These are phyloP conservation scores for Fringilla coelebs DNA, from an alignment of 2,797 vertebrate genomes.

Conservation along the genomic window DNA sequence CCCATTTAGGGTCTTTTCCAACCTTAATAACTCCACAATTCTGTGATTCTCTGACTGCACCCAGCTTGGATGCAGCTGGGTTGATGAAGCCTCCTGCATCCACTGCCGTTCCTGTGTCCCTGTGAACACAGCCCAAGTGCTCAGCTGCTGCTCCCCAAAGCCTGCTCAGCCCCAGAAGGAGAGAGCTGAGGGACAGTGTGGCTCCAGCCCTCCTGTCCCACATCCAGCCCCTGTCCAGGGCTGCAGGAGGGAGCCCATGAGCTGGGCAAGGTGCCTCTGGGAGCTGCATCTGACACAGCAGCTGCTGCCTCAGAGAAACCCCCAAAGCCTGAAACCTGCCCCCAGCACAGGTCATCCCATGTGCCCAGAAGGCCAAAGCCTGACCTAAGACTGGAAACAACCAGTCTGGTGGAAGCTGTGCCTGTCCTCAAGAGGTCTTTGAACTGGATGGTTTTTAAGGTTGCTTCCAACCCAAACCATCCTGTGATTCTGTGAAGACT, in stretches of 20 bases:
- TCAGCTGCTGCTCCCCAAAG: background rate
- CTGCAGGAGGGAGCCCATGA: background rate
- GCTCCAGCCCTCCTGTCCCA: background rate
- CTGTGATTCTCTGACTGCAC: background rate
- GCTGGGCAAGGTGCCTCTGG: background rate
- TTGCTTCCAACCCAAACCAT: background rate
- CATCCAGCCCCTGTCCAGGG: background rate
- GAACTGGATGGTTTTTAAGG: background rate
- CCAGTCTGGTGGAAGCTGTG: background rate
- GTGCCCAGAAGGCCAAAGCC: background rate
- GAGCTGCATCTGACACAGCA: background rate
- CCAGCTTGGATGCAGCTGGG: background rate
- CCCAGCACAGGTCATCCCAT: background rate
- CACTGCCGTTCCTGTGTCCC: background rate
- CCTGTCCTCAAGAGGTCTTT: background rate
- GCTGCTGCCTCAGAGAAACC: background rate
- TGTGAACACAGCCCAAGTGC: background rate
- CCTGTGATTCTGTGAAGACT: background rate
- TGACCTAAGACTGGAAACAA: background rate
- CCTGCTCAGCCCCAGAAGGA: background rate
- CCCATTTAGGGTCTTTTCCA: background rate
- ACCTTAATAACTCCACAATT: background rate
- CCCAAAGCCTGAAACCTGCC: rapidly evolving
- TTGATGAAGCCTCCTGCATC: background rate
- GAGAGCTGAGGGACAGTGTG: background rate